Base-by-base conservation (phyloP, 2,113 vertebrate genomes). In the Forbesichthys agassizii region DNA sequence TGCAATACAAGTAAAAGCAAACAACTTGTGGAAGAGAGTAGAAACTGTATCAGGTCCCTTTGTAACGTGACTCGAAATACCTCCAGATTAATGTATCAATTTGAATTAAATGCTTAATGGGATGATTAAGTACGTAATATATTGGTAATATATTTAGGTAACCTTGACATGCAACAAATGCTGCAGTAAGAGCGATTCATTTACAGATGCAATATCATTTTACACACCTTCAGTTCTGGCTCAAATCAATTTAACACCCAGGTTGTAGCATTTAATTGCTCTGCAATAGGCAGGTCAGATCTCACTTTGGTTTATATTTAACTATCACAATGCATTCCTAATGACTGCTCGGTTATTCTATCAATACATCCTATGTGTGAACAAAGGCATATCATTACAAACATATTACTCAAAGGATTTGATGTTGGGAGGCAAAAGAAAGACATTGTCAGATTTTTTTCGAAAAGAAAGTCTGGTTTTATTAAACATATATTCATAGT, bases 401-500 rank as follows among this genome's bases (percentile, higher is more conserved):
- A 42, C 36, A 42, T 42, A 11, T 11, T 20, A 58, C 18, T 11
- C 18, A 58, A 27, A 58, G 56, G 11, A 20, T 27, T 12, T 12
- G 3, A 27, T 9, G 8, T 3, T 5, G 16, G 20, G 61, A 62
- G 33, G 20, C n/a, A 18, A 11, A 11, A 20, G 6, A 20, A 63
- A 27, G 9, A 49, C 9, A 20, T 47, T 33, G 33, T 16, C 3
- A 47, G 11, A 12, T 47, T 48, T 63, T 86, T 91, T 93, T 60
- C 68, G 61, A 73, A 81, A 95, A 92, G 95, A 94, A 93, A 92
- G 69, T 84, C 58, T 93, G 78, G 92, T 81, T 82, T 88, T 95
- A 96, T 94, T 95, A 96, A 96, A 96, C 95, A 96, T 94, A 94
- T 94, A 95, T 94, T 93, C 94, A 96, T 94, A 95, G 88, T 86